Evolutionary conservation across 2,888 invertebrate species (phyloP).

Genomic region (Cephus pulcher): DNA sequence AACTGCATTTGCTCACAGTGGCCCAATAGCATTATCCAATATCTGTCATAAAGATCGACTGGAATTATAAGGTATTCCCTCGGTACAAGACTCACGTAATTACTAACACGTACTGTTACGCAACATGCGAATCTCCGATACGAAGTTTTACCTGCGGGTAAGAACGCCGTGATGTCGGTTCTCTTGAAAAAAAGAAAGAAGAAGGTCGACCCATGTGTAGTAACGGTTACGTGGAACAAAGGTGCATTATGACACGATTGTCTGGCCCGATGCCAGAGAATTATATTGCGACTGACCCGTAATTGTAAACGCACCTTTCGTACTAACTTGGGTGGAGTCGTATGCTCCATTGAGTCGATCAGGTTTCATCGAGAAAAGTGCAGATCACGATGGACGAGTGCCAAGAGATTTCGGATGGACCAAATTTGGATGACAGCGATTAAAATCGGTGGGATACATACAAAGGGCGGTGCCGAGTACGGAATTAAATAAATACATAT

Average conservation of each 20-base stretch:
- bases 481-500: too few relatives aligned
- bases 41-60: not conserved
- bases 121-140: not conserved
- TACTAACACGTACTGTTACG: not conserved
- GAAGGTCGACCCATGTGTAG: constrained; percentile 45
- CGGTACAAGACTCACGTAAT: not conserved
- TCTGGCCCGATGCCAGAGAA: constrained; percentile 34
- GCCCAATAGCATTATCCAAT: not conserved
- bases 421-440: not conserved
- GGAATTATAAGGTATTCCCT: not conserved
- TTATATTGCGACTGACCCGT: constrained; percentile 27
- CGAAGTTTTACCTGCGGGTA: constrained; percentile 29
- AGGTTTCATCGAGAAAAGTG: not conserved
- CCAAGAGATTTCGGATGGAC: not conserved
- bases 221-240: constrained; percentile 34
- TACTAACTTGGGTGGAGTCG: not conserved
- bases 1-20: not conserved
- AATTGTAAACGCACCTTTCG: constrained; percentile 14
- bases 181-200: constrained; percentile 15
- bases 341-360: not conserved
- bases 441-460: not conserved
- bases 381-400: not conserved
- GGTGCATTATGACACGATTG: constrained; percentile 33
- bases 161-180: not conserved
- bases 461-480: not conserved